Evolutionary conservation across 2,888 invertebrate genomes (phyloP), one percentile per base, ranked within the genome.

Genomic region (Eugnorisma glareosa): DNA sequence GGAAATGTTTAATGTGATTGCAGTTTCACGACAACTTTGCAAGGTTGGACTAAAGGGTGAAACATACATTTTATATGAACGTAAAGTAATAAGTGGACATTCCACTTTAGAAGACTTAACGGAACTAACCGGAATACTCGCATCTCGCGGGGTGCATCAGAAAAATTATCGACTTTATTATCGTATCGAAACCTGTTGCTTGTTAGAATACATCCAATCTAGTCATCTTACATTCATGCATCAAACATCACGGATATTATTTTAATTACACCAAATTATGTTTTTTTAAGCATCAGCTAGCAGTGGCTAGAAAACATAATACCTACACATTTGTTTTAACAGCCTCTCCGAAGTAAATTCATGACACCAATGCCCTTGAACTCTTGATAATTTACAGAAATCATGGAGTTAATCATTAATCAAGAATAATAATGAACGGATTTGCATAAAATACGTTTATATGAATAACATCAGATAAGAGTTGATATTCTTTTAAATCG

Each of bases 321-420:
- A 54, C n/a, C 43, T 28, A 71, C 75, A 70, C 76, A 74, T 79
- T 80, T 83, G 75, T 73, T 75, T 83, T 76, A 84, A 84, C 69
- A 77, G 73, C 64, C 73, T 63, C 75, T 71, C 64, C 51, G 72
- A 66, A 76, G 69, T 59, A 37, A 76, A 84, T 85, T 84, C 81
- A 83, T 83, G 82, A 86, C 76, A 81, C 70, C 72, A 51, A 75
- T 76, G 89, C 84, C 90, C 91, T 91, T 92, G 90, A 91, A 89
- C 90, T 89, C 88, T 89, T 85, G 84, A 87, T 88, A 88, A 89
- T 89, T 86, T 86, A 80, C 76, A 85, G 79, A 79, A 84, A 79
- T 82, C 79, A 77, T 77, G 68, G 83, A 88, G 76, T 89, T 84
- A 87, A 84, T 86, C 87, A 90, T 91, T 89, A 88, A 90, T 91